A percentile compares a stretch with the other conserved stretches of the same genome.
phyloP scores from a whole-genome alignment of 2,888 invertebrate genomes.

The Ormyrus nitidulus region DNA sequence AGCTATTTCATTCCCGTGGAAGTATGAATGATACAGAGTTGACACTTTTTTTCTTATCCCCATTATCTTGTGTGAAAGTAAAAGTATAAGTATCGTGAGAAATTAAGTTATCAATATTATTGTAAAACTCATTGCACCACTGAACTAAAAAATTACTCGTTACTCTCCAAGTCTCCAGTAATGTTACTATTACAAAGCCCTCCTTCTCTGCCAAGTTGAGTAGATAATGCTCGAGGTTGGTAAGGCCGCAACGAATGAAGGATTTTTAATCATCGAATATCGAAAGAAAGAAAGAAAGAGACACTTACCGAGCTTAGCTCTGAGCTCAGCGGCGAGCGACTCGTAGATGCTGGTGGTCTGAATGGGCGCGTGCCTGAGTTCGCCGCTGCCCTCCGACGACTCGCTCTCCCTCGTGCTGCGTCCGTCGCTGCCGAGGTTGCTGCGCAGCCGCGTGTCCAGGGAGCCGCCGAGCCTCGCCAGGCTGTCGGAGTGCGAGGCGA shows the following conservation, averaged over 20 bases:
- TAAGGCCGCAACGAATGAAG: too few species aligned
- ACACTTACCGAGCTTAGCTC: constrained; percentile 81
- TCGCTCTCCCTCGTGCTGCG: constrained; percentile 82
- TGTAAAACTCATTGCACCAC: constrained; percentile 4
- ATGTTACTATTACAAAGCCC: too few species aligned
- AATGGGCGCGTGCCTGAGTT: constrained; percentile 83
- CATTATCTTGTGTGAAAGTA: constrained; percentile 39
- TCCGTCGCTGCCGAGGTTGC: constrained; percentile 80
- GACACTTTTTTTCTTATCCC: constrained; percentile 35
- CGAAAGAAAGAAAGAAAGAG: background rate
- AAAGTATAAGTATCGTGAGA: constrained; percentile 33
- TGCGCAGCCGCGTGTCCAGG: constrained; percentile 90
- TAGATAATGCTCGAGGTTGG: too few species aligned
- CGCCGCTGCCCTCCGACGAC: constrained; percentile 85
- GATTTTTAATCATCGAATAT: background rate
- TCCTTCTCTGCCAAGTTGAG: too few species aligned
- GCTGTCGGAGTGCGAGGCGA: constrained; percentile 77
- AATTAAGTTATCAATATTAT: constrained; percentile 33
- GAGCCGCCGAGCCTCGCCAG: constrained; percentile 69
- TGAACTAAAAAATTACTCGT: too few species aligned
- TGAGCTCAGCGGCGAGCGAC: constrained; percentile 92
- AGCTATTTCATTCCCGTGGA: constrained; percentile 13
- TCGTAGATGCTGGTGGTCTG: constrained; percentile 89
- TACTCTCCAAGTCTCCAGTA: too few species aligned
- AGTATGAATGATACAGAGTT: constrained; percentile 13